These are phyloP conservation scores for Monochamus saltuarius DNA, from an alignment of 1,140 invertebrate species.

Conservation along the genomic window DNA sequence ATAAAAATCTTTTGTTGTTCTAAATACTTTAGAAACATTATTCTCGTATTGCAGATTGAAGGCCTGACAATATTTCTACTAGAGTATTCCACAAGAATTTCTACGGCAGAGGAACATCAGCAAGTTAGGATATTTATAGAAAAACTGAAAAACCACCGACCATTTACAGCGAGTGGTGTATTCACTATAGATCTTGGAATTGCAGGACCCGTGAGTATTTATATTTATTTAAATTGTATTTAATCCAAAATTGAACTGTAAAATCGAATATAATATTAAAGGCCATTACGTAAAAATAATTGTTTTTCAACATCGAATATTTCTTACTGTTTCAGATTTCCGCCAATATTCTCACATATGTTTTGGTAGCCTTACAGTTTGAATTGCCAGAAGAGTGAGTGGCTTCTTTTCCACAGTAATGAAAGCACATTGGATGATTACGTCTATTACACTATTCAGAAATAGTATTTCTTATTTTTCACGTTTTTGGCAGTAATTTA, in stretches of 20 bases:
- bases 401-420: no score
- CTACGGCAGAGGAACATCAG: slow-evolving; percentile 37
- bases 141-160: slow-evolving; percentile 40
- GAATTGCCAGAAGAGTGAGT: slow-evolving; percentile 40
- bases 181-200: slow-evolving; percentile 45
- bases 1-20: no score
- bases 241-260: no score
- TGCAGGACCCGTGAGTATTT: slow-evolving; percentile 41
- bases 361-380: slow-evolving; percentile 47
- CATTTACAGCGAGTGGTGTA: slow-evolving; percentile 44
- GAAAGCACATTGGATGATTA: no score
- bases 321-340: slow-evolving; percentile 42
- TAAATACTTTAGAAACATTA: no score
- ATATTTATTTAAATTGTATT: no score
- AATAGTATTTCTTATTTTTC: no score
- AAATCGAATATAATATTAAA: no score
- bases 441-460: no score
- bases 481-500: no score
- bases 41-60: slow-evolving; percentile 20
- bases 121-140: slow-evolving; percentile 46
- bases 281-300: no score
- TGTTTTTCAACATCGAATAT: background rate
- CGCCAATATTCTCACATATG: slow-evolving; percentile 47
- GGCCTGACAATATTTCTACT: slow-evolving; percentile 40
- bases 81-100: slow-evolving; percentile 45